Base-by-base conservation (phyloP, 2,797 vertebrate genomes). In the Sebastes steindachneri region DNA sequence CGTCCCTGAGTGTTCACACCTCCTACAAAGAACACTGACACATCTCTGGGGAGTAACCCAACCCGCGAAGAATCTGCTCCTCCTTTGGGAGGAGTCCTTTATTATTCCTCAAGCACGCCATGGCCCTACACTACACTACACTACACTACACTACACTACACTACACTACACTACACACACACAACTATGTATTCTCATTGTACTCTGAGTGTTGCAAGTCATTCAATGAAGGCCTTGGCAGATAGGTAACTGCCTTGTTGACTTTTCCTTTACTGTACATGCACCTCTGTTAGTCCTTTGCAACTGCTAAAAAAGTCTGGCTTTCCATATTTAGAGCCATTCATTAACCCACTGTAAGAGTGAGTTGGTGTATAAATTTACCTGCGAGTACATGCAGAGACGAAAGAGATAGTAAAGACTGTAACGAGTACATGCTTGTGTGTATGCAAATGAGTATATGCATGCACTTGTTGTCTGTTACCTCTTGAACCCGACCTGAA, bases 1-100 rank as follows among this genome's bases (percentile, higher is more conserved):
- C 85, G 75, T 91, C 14, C 60, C 66, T 17, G 59, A 58, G 66
- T 59, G 66, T 76, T 92, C 84, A 89, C 86, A 86, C 90, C 85
- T 85, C 54, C 68, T 29, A 75, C 83, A 80, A 75, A 89, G 80
- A 89, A 74, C 81, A 79, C 71, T 83, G 73, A 80, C 70, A 65
- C 77, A 83, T 87, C 84, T 88, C 83, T 1, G 60, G 88, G 89
- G 90, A 89, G 86, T 80, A 90, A 91, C 84, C 72, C 80, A 88
- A 87, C 54, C 80, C 70, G 87, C 5, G 0, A 83, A 75, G 71
- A 92, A 89, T 89, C 83, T 79, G 64, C 82, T 79, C 73, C 80
- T 87, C 85, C 82, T 85, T 25, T 60, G 66, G 68, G 79, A 80
- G 72, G 54, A 89, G 75, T 28, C 33, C 57, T 72, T 70, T 63